Base-by-base conservation (phyloP, 2,888 invertebrate genomes). In the Lasioglossum malachurum region DNA sequence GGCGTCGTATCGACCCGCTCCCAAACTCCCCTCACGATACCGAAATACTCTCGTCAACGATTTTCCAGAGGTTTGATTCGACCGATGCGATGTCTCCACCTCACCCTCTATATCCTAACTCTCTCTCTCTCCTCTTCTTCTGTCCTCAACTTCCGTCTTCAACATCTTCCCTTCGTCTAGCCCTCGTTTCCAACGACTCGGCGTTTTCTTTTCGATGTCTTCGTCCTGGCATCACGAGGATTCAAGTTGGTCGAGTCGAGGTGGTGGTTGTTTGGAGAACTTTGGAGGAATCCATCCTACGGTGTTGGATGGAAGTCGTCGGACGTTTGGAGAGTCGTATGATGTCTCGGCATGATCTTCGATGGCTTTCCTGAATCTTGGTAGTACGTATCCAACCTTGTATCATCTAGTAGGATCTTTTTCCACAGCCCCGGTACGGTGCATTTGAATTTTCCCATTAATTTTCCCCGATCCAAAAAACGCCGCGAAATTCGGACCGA, bases 1-100 rank as follows among this genome's bases (percentile, higher is more conserved):
- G 88, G 88, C 93, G 91, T 93, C 92, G 92, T 94, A 94, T 94
- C 93, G 94, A 94, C 92, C 93, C 89, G 89, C 85, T 87, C 44
- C 27, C 87, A 83, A 82, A 64, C 81, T 75, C 87, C 79, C 85
- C 87, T 83, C 77, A 79, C 89, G 88, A 91, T 90, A 90, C 90
- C 89, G 89, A 91, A 92, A 91, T 88, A 77, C 86, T 77, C 83
- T 88, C 84, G 46, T 89, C 80, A 57, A 82, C 86, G 79, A 84
- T 87, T 87, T 88, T 83, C 86, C 86, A 67, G 80, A 81, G 38
- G 71, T 87, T 80, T 49, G 57, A 23, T 46, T 80, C 80, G 35
- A 64, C 69, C 53, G 64, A 46, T 69, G 31, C 53, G 64, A 46
- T 69, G 31, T 35, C 67, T 67, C 35, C 35, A 10, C 27, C 60